Base-by-base conservation (phyloP, 1,140 invertebrate genomes). In the Uloborus diversus region DNA sequence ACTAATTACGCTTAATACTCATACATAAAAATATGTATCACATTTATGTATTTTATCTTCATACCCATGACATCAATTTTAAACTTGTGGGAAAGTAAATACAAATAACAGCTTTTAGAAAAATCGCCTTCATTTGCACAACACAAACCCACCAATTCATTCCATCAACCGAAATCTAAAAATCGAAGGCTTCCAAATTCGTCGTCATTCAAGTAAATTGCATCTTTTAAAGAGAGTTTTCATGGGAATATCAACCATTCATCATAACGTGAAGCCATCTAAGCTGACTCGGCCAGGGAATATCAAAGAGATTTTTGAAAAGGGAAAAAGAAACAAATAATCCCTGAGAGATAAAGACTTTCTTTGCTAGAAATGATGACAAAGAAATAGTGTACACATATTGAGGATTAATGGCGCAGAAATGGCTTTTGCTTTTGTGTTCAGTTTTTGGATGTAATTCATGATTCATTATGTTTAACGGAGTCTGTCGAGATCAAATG, bases 401-500 rank as follows among this genome's bases (percentile, higher is more conserved):
- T 61, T 73, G 69, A 30, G 35, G 35, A 73, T 73, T 61, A 71
- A 71, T 71, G 69, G 56, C 49, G 28, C 56, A 71, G 56, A 71
- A 71, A 61, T 35, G 53, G 30, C 35, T 71, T 57, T 47, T 59
- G 57, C 53, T 49, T 71, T 71, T 71, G 69, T 71, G 23, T 35
- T 27, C 23, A 23, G 69, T 59, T 61, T 71, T 71, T 59, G 69
- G 53, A 42, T 59, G 69, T 71, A 71, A 71, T 71, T 59, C 69
- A 71, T 71, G 69, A 53, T 71, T 71, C 69, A 73, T 73, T 73
- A 73, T 73, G 69, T 73, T 57, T 28, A 28, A 73, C 33, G 56
- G 57, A 70, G n/a, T n/a, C n/a, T n/a, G n/a, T n/a, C n/a, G n/a
- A n/a, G n/a, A n/a, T n/a, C n/a, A n/a, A n/a, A n/a, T n/a, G n/a